These are phyloP conservation scores for Conomelus anceps DNA, from an alignment of 2,888 invertebrate genomes.

Conservation along the genomic window DNA sequence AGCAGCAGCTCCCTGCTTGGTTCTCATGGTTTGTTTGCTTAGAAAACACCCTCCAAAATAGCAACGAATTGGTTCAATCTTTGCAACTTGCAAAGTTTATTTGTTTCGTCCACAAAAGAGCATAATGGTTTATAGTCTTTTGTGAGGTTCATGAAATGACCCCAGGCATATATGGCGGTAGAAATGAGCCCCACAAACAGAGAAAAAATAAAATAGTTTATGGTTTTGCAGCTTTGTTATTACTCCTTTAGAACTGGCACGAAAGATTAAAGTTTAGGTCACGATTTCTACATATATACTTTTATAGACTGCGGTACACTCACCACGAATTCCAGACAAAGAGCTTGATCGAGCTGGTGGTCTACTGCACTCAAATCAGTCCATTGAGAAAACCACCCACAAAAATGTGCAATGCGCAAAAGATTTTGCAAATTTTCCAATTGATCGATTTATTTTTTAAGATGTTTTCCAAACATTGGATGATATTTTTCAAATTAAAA, in stretches of 20 bases:
- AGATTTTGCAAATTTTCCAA: neutral
- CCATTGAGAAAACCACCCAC: neutral
- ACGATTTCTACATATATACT: neutral
- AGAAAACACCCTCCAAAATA: neutral
- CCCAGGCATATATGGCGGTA: neutral
- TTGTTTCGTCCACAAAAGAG: neutral
- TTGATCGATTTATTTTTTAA: no score
- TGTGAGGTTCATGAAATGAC: neutral
- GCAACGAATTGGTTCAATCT: neutral
- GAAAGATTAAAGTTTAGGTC: neutral
- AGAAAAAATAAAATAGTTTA: neutral
- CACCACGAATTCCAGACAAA: neutral
- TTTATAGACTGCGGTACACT: neutral
- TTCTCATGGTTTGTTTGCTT: neutral
- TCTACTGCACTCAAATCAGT: neutral
- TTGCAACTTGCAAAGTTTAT: neutral
- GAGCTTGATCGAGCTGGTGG: neutral
- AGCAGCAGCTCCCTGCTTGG: neutral
- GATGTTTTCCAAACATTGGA: no score
- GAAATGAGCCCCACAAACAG: neutral
- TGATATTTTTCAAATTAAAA: no score
- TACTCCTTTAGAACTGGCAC: neutral
- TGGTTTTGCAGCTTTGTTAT: neutral
- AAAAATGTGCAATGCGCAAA: neutral
- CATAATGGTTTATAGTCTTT: neutral